phyloP scores from a whole-genome alignment of 2,113 vertebrate genomes.

The Vidua macroura region DNA sequence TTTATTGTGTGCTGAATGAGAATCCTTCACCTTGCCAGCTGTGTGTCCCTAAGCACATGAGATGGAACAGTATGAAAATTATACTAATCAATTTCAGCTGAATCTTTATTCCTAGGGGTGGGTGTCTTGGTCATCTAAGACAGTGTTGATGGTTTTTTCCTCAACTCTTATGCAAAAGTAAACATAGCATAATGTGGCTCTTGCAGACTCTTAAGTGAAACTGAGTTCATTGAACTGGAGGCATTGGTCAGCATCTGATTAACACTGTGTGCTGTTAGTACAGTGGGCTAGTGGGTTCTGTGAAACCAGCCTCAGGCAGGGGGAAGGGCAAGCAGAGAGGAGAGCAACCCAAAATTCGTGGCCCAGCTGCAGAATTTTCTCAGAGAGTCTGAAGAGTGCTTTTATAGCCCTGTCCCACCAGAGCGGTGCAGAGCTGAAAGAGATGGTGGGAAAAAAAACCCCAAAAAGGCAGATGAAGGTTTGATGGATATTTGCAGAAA shows the following conservation, averaged over 20 bases:
- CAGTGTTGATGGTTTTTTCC: background rate
- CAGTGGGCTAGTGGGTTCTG: background rate
- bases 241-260: background rate
- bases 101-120: background rate
- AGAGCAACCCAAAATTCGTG: background rate
- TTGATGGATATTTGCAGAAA: background rate
- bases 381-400: background rate
- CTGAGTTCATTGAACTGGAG: background rate
- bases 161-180: background rate
- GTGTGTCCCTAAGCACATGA: background rate
- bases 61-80: slow-evolving; percentile 3
- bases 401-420: background rate
- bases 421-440: background rate
- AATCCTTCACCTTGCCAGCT: background rate
- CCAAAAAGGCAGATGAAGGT: background rate
- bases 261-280: background rate
- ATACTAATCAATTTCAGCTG: background rate
- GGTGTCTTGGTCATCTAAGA: background rate
- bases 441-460: background rate
- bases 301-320: background rate
- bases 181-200: rapidly evolving
- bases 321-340: background rate
- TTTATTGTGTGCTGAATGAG: background rate
- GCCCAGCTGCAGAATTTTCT: background rate
- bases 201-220: background rate